Evolutionary conservation across 2,888 invertebrate species (phyloP), one percentile per base, ranked within the genome.

Genomic region (Eumacrocentrus americanus): DNA sequence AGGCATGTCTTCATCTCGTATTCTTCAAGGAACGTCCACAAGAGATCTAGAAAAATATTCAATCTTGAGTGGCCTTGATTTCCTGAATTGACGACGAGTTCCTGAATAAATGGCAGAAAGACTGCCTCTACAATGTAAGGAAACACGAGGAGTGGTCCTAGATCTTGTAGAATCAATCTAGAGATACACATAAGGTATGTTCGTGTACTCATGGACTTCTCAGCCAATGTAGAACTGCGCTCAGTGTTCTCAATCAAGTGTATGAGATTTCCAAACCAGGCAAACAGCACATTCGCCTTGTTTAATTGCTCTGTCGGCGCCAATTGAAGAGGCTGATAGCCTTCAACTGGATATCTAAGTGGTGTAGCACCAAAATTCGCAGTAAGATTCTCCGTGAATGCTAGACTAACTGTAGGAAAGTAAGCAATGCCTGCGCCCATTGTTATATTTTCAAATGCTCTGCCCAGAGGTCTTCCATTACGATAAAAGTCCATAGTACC

Each of bases 401-500:
- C 91, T 34, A 94, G 77, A 14, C 91, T 92, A 0, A 92, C 88
- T 0, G 92, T 89, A 0, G 93, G 92, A 76, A 91, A 92, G 74
- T 92, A 92, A 0, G 90, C 90, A 1, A 89, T 81, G 0, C 91
- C 91, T 0, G 88, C 84, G 0, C 92, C 92, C 54, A 85, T 85
- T n/a, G 86, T 82, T 50, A 93, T 85, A 60, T 86, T 85, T 40
- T 84, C 84, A 72, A 92, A 94, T 0, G 93, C 92, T 51, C 86
- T 78, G 0, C 92, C 92, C 78, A 93, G 81, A 0, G 86, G 84
- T n/a, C 84, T 82, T 0, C 94, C 93, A 80, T 94, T 93, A 67
- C 92, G 89, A 72, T 82, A 88, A 75, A 84, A 92, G 72, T 88
- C 87, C 61, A 92, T 83, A 1, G 82, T 83, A 6, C 90, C 90